phyloP scores from a whole-genome alignment of 1,140 invertebrate genomes.

The Wiebesia pumilae region DNA sequence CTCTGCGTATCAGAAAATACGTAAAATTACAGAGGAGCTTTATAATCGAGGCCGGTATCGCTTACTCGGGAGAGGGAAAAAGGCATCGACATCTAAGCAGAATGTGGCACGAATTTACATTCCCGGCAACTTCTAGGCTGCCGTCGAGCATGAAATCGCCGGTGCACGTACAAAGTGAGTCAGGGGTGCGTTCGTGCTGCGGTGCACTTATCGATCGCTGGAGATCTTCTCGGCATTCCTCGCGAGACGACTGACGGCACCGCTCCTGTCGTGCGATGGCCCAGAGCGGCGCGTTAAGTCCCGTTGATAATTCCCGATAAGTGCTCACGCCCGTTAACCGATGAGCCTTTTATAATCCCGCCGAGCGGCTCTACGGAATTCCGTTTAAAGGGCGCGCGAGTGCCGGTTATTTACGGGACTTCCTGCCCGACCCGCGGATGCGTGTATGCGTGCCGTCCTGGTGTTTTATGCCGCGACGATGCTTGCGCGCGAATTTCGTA shows the following conservation, averaged over 20 bases:
- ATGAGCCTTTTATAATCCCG: constrained; percentile 22
- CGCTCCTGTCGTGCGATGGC: no score
- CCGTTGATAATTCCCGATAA: constrained; percentile 72
- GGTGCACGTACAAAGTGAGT: neutral
- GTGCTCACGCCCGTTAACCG: constrained; percentile 68
- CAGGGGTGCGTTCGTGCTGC: neutral
- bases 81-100: neutral
- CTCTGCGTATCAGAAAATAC: neutral
- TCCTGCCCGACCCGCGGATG: neutral
- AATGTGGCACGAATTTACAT: no score
- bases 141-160: no score
- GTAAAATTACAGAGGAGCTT: neutral
- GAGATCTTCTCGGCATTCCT: constrained; percentile 41
- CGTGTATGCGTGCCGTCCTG: neutral
- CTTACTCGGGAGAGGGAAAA: neutral
- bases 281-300: no score
- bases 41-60: neutral
- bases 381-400: neutral
- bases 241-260: constrained; percentile 65
- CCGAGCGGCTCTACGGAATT: neutral
- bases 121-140: no score
- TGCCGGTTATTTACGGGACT: neutral
- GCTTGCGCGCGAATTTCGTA: neutral
- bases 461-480: neutral
- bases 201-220: constrained; percentile 46